Conservation (phyloP, 2,797 vertebrate species). For the Lepilemur ruficaudatus region DNA sequence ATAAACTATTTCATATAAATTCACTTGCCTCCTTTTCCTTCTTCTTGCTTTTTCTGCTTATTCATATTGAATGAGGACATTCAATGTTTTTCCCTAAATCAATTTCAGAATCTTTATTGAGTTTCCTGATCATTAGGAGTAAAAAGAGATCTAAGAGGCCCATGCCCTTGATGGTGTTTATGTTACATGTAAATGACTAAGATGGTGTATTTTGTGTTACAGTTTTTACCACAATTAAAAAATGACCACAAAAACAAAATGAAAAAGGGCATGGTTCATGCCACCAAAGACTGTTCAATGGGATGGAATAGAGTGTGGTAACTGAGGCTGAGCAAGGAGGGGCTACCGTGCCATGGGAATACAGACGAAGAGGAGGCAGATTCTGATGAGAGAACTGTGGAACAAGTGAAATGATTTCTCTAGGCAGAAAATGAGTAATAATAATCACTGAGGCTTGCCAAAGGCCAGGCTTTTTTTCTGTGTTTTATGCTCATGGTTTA, state of each 20-base stretch:
- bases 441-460: not conserved
- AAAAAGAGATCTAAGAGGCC: not conserved
- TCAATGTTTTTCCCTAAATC: not conserved
- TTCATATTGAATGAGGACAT: not conserved
- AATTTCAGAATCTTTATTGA: not conserved
- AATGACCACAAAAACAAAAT: not conserved
- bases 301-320: not conserved
- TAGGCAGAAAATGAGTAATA: not conserved
- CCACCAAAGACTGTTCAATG: not conserved
- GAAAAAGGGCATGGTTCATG: not conserved
- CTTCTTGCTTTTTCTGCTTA: not conserved
- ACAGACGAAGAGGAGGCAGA: not conserved
- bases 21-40: not conserved
- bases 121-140: not conserved
- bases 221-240: not conserved
- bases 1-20: not conserved
- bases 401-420: not conserved
- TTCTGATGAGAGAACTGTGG: not conserved
- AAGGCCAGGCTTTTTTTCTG: not conserved
- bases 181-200: not conserved
- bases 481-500: not conserved
- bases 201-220: not conserved
- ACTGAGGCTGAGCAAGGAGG: accelerated
- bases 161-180: not conserved
- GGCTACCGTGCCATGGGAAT: not conserved